These are phyloP conservation scores for Alethe castanea DNA, from an alignment of 2,113 vertebrate genomes.

Conservation along the genomic window DNA sequence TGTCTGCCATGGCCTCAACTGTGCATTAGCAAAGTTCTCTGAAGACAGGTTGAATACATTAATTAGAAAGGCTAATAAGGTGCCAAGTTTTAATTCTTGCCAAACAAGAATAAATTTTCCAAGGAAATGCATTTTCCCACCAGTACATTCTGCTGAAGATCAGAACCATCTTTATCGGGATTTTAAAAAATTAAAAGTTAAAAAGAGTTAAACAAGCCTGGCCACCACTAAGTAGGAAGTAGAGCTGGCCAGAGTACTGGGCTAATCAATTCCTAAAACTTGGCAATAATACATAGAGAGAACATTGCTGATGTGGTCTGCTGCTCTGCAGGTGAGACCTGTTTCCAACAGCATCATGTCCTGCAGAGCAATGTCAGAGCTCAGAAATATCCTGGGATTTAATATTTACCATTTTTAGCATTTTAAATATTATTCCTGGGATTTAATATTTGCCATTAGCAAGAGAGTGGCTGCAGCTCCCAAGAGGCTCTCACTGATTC, in stretches of 20 bases:
- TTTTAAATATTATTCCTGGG: neutral
- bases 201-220: neutral
- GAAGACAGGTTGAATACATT: neutral
- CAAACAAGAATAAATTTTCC: neutral
- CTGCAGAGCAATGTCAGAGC: neutral
- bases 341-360: neutral
- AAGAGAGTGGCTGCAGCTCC: neutral
- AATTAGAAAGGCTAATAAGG: neutral
- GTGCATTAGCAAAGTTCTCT: neutral
- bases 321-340: neutral
- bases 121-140: neutral
- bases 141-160: neutral
- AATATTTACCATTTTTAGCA: neutral
- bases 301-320: neutral
- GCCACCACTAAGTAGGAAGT: neutral
- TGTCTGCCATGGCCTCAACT: neutral
- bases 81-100: neutral
- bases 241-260: neutral
- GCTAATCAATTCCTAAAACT: neutral
- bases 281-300: neutral
- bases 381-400: neutral
- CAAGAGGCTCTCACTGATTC: accelerated
- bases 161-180: neutral
- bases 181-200: neutral
- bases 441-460: neutral